Base-by-base conservation (phyloP, 2,113 vertebrate genomes). In the Bucco capensis region DNA sequence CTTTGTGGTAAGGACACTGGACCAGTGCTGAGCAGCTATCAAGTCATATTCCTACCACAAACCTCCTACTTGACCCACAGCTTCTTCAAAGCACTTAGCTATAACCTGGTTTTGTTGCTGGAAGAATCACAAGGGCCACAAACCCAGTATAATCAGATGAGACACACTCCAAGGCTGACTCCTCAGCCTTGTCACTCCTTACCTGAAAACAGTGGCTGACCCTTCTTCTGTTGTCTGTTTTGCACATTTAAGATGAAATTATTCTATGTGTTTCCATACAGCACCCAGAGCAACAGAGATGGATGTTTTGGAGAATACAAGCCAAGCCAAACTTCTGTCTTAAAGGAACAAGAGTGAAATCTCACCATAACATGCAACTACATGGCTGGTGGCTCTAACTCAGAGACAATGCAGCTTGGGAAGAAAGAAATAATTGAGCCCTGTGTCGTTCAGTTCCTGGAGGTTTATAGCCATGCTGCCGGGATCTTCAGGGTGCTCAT, bases 51-150 rank as follows among this genome's bases (percentile, higher is more conserved):
- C 50, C 62, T 84, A 37, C 8, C 74, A 69, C 0, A 2, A 19
- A 35, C 23, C 33, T 85, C 38, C 65, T 64, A 19, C 46, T 25
- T 90, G 81, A 90, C 62, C 42, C 38, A 50, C n/a, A 51, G 21
- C 42, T 72, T 62, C 83, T 79, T 79, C 69, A 90, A 87, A 85
- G 50, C 60, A 79, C 77, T 95, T 90, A 93, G n/a, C 42, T 76
- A 15, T 58, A 71, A 91, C 87, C 67, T n/a, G 23, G 12, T 46
- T 74, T 83, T 85, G 58, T 58, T 79, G 25, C n/a, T 77, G 30
- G 37, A 72, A 76, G 51, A 66, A 23, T 50, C 77, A 73, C 31
- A 64, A 31, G 30, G 67, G 35, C 21, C 17, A 3, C 0, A 2
- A 81, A 53, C 21, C 9, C 28, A 30, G 6, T 0, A 3, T 66